Evolutionary conservation across 2,797 vertebrate species (phyloP), one percentile per base, ranked within the genome.

Genomic region (Octomys mimax): DNA sequence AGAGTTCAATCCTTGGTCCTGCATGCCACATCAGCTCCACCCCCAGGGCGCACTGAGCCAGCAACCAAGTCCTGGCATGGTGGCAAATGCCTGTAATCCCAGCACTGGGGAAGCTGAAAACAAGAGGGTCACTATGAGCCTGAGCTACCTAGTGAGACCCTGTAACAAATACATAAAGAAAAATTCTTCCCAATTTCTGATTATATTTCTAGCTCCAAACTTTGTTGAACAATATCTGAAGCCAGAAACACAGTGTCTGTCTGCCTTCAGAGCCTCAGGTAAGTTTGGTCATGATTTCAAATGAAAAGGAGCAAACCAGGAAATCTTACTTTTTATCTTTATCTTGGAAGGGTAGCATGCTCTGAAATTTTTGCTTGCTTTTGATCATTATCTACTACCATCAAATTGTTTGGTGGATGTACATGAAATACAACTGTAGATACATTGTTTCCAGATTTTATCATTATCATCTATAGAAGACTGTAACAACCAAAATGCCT

Each of bases 221-320:
- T 70, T 24, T 87, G 4, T 79, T 61, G 19, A 91, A 31, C 36
- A 36, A 83, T 49, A 42, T 61, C 28, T 92, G 36, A 82, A 85
- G 11, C 3, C 14, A 66, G 4, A 42, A 77, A 93, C 31, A 78
- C 49, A 64, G 2, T 19, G 18, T 52, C 33, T 92, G 62, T 90
- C 16, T 54, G 36, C 46, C n/a, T 79, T 79, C 13, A 93, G 49
- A 90, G 52, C 2, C 62, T 75, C 39, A 1, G 0, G 6, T 84
- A 93, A 46, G 12, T 84, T 81, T 95, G 61, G 28, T 11, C 28
- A 92, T 31, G 8, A 70, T 52, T 42, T 83, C 19, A 92, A 77
- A 14, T 5, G 71, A 75, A 88, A 33, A 86, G 1, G 28, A 87
- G 93, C 73, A 90, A 90, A 95, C 64, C 26, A 95, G 12, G 14